Conservation (phyloP, 2,888 invertebrate species). For the Fabriciana adippe region DNA sequence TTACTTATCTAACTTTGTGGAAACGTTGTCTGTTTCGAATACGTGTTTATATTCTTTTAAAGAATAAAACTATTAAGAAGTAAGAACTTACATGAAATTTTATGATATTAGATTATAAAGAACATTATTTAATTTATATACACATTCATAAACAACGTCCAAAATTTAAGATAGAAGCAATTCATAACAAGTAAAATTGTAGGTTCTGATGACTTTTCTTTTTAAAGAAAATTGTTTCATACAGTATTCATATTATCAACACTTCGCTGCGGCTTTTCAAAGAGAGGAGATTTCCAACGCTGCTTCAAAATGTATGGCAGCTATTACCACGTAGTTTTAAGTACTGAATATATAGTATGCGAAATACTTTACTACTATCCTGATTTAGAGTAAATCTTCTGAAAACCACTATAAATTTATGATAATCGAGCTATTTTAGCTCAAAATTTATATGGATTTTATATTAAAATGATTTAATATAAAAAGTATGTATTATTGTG, state of each 20-base stretch:
- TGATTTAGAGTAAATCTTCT: too few species aligned
- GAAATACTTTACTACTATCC: background rate
- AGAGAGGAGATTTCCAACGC: slow-evolving; percentile 29
- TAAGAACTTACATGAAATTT: background rate
- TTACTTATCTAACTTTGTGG: background rate
- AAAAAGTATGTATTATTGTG: background rate
- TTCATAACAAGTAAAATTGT: slow-evolving; percentile 12
- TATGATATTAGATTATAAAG: background rate
- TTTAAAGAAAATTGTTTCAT: slow-evolving; percentile 37
- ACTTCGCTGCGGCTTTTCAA: slow-evolving; percentile 30
- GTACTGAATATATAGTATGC: slow-evolving; percentile 4
- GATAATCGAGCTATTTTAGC: background rate
- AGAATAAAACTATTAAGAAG: too few species aligned
- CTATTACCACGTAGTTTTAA: slow-evolving; percentile 30
- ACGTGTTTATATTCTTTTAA: background rate
- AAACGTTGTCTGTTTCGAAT: background rate
- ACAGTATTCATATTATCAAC: slow-evolving; percentile 38
- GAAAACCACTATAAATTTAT: background rate
- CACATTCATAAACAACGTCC: background rate
- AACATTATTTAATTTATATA: background rate
- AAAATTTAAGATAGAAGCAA: background rate
- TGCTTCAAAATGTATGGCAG: slow-evolving; percentile 32
- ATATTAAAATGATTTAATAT: background rate
- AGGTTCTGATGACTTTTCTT: slow-evolving; percentile 22
- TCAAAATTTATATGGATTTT: background rate